Conservation (phyloP, 2,888 invertebrate species). For the Synergus itoensis region DNA sequence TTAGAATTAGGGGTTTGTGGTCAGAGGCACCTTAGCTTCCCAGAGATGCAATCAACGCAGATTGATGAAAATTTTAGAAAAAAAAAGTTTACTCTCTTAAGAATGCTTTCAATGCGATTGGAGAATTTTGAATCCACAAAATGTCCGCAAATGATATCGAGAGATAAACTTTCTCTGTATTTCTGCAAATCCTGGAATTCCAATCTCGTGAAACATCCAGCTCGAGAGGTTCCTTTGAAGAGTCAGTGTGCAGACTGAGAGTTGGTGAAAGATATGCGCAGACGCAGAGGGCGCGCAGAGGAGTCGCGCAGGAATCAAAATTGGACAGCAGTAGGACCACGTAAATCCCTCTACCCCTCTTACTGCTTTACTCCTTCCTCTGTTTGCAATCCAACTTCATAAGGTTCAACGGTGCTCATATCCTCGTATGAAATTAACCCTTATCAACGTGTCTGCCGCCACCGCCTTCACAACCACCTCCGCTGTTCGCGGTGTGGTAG, state of each 20-base stretch:
- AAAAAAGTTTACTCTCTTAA: too few species aligned
- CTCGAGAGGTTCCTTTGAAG: slow-evolving; percentile 33
- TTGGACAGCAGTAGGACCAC: slow-evolving; percentile 66
- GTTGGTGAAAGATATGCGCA: slow-evolving; percentile 61
- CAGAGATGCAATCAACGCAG: neutral
- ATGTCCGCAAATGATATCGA: neutral
- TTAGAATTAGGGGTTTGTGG: slow-evolving; percentile 1
- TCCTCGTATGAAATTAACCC: slow-evolving; percentile 79
- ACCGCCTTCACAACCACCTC: slow-evolving; percentile 55
- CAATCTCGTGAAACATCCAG: neutral
- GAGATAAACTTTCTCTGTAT: neutral
- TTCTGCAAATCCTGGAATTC: slow-evolving; percentile 8
- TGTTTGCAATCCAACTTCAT: slow-evolving; percentile 51
- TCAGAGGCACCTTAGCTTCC: neutral
- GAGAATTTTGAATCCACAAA: neutral
- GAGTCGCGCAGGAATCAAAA: slow-evolving; percentile 71
- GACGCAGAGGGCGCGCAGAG: slow-evolving; percentile 61
- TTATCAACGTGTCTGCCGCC: slow-evolving; percentile 74
- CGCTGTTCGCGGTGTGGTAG: slow-evolving; percentile 62
- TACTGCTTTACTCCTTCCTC: slow-evolving; percentile 51
- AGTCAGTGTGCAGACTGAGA: slow-evolving; percentile 61
- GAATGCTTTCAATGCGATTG: too few species aligned
- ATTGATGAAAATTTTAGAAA: neutral
- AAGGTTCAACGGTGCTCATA: slow-evolving; percentile 70
- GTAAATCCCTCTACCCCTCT: slow-evolving; percentile 38